phyloP scores from a whole-genome alignment of 1,140 invertebrate genomes.

The Brachionus calyciflorus region DNA sequence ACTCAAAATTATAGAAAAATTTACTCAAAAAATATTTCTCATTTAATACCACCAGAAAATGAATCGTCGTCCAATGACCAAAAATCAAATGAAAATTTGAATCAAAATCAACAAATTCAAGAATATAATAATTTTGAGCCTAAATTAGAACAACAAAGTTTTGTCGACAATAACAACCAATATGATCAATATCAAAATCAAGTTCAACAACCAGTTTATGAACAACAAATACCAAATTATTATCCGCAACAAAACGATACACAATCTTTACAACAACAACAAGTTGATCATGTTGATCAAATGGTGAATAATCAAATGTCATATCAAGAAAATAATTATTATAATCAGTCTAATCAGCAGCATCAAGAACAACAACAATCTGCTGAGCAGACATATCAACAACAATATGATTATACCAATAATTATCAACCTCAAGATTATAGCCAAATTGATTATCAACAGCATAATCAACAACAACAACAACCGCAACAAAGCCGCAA shows the following conservation, averaged over 20 bases:
- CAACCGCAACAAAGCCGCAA: not conserved
- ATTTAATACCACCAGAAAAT: too few relatives aligned
- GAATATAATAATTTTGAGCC: not conserved
- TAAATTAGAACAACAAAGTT: not conserved
- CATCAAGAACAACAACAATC: too few relatives aligned
- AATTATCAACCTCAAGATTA: not conserved
- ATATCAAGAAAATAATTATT: not conserved
- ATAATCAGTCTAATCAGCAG: not conserved
- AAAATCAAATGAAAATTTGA: too few relatives aligned
- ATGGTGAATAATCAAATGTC: too few relatives aligned
- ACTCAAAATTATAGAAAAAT: conserved; percentile 1
- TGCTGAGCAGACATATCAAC: too few relatives aligned
- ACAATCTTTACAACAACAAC: too few relatives aligned
- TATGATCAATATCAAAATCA: not conserved
- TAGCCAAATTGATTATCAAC: too few relatives aligned
- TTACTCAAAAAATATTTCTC: conserved; percentile 8
- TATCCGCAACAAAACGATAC: too few relatives aligned
- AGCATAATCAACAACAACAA: too few relatives aligned
- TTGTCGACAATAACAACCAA: not conserved
- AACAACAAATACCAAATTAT: too few relatives aligned
- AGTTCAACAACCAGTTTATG: not conserved
- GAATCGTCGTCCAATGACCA: too few relatives aligned
- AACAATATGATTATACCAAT: not conserved
- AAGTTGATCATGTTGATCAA: not conserved
- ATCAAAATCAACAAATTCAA: not conserved